Evolutionary conservation across 2,113 vertebrate species (phyloP).

Genomic region (Tragelaphus imberbis): DNA sequence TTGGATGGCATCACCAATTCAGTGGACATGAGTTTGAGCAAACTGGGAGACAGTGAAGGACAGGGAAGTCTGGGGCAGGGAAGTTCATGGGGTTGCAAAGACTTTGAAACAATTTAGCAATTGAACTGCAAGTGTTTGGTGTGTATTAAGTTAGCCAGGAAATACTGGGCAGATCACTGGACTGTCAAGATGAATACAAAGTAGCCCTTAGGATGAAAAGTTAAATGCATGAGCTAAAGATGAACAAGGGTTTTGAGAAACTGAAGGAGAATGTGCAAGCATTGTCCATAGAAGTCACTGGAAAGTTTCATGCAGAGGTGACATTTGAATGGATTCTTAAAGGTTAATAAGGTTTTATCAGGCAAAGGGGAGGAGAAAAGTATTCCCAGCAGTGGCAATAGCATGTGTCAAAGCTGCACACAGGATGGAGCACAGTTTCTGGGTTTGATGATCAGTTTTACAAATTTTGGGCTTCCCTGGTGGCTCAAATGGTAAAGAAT

Average conservation of each 20-base stretch:
- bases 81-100: neutral
- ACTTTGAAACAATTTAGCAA: neutral
- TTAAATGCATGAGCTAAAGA: neutral
- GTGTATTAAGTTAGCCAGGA: neutral
- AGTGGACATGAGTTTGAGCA: neutral
- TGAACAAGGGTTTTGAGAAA: neutral
- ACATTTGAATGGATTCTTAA: neutral
- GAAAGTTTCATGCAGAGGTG: neutral
- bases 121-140: neutral
- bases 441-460: neutral
- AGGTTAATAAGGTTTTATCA: neutral
- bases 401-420: neutral
- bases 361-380: neutral
- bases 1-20: neutral
- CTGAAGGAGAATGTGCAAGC: neutral
- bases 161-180: neutral
- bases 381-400: neutral
- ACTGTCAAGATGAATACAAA: neutral
- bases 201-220: neutral
- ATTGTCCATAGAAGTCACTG: neutral
- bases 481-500: neutral
- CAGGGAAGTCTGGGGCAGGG: neutral
- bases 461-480: neutral
- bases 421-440: neutral
- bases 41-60: neutral